Percentiles rank a stretch among this genome's conserved stretches.
Evolutionary conservation across 2,888 invertebrate species (phyloP).

Genomic region (Halictus ligatus): DNA sequence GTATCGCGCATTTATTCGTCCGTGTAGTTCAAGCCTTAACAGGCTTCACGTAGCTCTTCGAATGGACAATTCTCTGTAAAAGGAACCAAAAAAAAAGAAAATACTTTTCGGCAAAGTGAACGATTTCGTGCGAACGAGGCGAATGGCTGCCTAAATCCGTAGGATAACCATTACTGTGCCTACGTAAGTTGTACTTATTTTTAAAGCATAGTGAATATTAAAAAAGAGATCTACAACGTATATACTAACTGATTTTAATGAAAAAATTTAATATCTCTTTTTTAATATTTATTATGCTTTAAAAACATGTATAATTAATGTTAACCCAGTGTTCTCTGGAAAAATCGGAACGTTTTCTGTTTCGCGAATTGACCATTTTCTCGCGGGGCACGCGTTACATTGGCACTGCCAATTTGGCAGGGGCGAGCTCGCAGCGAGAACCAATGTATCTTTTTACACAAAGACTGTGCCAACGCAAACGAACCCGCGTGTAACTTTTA

Average conservation of each 20-base stretch:
- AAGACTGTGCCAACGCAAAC: slow-evolving; percentile 46
- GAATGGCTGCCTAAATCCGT: no score
- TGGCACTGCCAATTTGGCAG: neutral
- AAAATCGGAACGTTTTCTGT: slow-evolving; percentile 7
- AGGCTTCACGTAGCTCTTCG: neutral
- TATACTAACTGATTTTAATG: no score
- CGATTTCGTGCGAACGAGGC: neutral
- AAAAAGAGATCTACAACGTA: no score
- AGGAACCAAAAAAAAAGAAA: neutral
- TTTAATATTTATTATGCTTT: no score
- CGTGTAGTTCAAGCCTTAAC: neutral
- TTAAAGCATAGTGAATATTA: no score
- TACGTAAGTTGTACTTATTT: no score
- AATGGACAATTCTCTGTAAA: neutral
- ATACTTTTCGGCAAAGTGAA: neutral
- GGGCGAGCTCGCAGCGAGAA: slow-evolving; percentile 15
- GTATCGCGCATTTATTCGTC: slow-evolving; percentile 12
- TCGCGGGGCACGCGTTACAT: neutral
- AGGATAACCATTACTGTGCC: no score
- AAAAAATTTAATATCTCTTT: no score
- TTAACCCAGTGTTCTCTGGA: neutral
- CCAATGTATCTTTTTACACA: slow-evolving; percentile 29
- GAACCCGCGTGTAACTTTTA: slow-evolving; percentile 31
- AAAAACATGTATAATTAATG: no score
- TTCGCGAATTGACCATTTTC: slow-evolving; percentile 26